Evolutionary conservation across 2,113 vertebrate species (phyloP).

Genomic region (Peromyscus californicus): DNA sequence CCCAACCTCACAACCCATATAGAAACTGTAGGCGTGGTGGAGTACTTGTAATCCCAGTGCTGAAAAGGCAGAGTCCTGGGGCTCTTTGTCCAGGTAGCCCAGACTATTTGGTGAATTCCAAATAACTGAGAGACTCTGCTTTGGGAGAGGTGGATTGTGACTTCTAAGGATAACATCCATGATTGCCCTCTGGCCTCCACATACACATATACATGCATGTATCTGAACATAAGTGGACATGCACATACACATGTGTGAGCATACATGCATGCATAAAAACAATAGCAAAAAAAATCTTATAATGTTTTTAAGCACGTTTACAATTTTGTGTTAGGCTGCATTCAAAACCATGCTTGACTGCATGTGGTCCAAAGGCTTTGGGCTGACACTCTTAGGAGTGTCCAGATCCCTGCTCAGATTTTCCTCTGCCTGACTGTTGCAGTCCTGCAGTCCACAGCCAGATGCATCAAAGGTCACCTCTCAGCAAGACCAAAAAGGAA

Average conservation of each 20-base stretch:
- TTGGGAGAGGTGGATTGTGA: not conserved
- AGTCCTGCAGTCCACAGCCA: too few relatives aligned
- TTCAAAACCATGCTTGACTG: not conserved
- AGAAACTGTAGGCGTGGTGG: not conserved
- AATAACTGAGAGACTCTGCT: not conserved
- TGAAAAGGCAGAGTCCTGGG: not conserved
- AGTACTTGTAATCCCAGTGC: too few relatives aligned
- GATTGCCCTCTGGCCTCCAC: not conserved
- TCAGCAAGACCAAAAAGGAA: constrained; percentile 85
- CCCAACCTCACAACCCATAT: not conserved
- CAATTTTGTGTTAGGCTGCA: not conserved
- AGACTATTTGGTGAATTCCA: not conserved
- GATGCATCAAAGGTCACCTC: not conserved
- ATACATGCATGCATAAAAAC: not conserved
- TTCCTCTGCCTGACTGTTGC: not conserved
- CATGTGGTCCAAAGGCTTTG: not conserved
- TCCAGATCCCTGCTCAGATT: not conserved
- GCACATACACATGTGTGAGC: too few relatives aligned
- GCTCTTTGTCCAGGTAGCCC: not conserved
- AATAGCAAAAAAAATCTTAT: not conserved
- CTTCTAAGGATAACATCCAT: too few relatives aligned
- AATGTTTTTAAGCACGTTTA: not conserved
- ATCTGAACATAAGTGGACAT: not conserved
- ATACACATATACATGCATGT: not conserved
- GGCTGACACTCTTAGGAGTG: not conserved